Percentiles rank a stretch among this genome's conserved stretches.
phyloP scores from a whole-genome alignment of 2,888 invertebrate genomes.

The Troides oblongomaculatus region DNA sequence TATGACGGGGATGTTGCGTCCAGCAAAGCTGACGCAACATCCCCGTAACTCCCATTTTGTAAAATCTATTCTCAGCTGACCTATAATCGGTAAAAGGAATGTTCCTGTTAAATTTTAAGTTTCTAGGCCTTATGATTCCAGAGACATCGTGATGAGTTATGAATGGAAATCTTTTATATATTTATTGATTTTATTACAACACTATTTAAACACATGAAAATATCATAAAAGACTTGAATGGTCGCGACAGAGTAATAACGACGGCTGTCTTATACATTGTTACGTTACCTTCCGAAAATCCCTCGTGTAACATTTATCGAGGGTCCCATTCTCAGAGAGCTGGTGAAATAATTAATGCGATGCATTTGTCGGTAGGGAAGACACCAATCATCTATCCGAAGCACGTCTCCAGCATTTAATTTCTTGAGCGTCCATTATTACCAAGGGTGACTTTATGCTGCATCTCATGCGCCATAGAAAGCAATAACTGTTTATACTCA shows the following conservation, averaged over 20 bases:
- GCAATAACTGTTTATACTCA: constrained; percentile 67
- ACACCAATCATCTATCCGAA: constrained; percentile 29
- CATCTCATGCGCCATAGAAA: constrained; percentile 47
- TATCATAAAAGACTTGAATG: neutral
- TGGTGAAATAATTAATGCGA: constrained; percentile 26
- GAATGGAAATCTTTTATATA: no score
- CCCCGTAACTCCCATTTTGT: no score
- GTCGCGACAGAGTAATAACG: neutral
- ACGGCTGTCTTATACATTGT: neutral
- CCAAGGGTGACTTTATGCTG: constrained; percentile 57
- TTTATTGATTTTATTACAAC: no score
- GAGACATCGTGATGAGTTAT: no score
- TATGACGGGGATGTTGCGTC: no score
- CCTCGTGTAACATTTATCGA: constrained; percentile 20
- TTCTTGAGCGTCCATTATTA: constrained; percentile 52
- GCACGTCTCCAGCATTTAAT: constrained; percentile 51
- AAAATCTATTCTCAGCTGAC: no score
- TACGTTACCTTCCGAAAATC: constrained; percentile 8
- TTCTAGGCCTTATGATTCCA: no score
- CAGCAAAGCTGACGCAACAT: no score
- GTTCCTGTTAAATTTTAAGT: no score
- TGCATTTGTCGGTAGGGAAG: constrained; percentile 25
- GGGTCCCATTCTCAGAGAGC: constrained; percentile 17
- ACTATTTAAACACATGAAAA: neutral
- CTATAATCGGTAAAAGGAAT: no score